Percentiles rank a stretch among this genome's conserved stretches.
phyloP scores from a whole-genome alignment of 2,888 invertebrate genomes.

The Laothoe populi region DNA sequence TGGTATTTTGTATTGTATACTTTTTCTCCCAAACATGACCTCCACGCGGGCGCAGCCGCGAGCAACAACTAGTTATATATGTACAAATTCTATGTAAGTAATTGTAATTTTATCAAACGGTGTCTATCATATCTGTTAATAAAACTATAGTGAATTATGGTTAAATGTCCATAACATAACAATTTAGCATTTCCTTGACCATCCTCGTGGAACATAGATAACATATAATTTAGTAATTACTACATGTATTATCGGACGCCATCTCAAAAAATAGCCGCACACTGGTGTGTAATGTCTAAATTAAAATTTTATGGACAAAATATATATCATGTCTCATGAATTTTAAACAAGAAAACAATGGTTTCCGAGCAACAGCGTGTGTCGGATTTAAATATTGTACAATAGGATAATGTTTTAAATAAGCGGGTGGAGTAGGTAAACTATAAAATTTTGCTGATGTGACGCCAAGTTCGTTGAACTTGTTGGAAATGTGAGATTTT shows the following conservation, averaged over 20 bases:
- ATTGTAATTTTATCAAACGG: too few relatives aligned
- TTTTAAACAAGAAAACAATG: conserved; percentile 68
- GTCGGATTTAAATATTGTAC: conserved; percentile 54
- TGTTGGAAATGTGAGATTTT: background rate
- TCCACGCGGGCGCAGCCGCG: too few relatives aligned
- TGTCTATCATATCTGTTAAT: too few relatives aligned
- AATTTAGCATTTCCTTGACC: conserved; percentile 2
- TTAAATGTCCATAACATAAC: background rate
- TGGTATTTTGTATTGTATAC: too few relatives aligned
- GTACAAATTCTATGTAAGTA: too few relatives aligned
- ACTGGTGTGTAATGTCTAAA: conserved; percentile 38
- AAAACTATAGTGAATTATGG: background rate
- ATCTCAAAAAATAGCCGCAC: conserved; percentile 38
- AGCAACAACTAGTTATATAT: too few relatives aligned
- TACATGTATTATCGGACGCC: conserved; percentile 30
- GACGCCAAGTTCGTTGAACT: background rate
- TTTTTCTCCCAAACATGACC: too few relatives aligned
- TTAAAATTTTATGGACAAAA: conserved; percentile 57
- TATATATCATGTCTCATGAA: conserved; percentile 59
- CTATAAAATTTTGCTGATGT: background rate
- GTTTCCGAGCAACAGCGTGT: conserved; percentile 60
- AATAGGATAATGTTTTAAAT: conserved; percentile 44
- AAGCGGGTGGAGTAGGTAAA: conserved; percentile 1
- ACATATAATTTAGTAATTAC: conserved; percentile 25
- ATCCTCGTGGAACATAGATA: background rate